Conservation (phyloP, 2,113 vertebrate species). For the Uria lomvia region DNA sequence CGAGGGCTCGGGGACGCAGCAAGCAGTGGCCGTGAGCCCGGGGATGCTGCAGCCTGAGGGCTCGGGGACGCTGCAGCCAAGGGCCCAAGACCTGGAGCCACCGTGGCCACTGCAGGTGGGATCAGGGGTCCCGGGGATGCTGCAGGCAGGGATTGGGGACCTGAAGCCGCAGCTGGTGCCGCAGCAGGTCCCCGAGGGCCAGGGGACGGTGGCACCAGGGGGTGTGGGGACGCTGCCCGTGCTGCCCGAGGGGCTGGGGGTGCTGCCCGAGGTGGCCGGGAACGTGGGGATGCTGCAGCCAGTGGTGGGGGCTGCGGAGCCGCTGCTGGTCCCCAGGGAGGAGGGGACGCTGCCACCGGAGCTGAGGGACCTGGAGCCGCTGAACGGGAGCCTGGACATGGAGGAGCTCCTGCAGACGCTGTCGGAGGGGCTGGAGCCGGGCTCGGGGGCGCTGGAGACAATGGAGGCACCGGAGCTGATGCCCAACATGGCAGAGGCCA, state of each 20-base stretch:
- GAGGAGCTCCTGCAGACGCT: not conserved
- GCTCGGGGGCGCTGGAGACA: rapidly evolving
- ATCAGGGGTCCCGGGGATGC: not conserved
- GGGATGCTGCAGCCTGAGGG: not conserved
- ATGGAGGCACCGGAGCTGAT: not conserved
- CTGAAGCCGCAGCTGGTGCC: not conserved
- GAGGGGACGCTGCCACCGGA: not conserved
- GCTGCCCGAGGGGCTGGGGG: not conserved
- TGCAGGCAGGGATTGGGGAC: not conserved
- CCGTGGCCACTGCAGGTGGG: not conserved
- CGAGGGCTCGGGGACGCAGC: not conserved
- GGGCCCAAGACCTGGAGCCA: not conserved
- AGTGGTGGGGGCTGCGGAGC: rapidly evolving
- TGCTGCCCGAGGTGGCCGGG: not conserved
- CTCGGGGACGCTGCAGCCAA: not conserved
- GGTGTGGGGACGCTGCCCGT: not conserved
- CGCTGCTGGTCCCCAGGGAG: not conserved
- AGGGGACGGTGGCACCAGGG: not conserved
- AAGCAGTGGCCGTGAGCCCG: rapidly evolving
- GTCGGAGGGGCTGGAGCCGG: rapidly evolving
- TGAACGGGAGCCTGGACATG: rapidly evolving
- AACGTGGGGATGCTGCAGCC: rapidly evolving
- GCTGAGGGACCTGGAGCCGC: not conserved
- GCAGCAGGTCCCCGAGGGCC: not conserved
- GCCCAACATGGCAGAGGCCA: rapidly evolving